Percentiles rank a stretch among this genome's conserved stretches.
phyloP scores from a whole-genome alignment of 2,797 vertebrate species.

The Champsocephalus esox region DNA sequence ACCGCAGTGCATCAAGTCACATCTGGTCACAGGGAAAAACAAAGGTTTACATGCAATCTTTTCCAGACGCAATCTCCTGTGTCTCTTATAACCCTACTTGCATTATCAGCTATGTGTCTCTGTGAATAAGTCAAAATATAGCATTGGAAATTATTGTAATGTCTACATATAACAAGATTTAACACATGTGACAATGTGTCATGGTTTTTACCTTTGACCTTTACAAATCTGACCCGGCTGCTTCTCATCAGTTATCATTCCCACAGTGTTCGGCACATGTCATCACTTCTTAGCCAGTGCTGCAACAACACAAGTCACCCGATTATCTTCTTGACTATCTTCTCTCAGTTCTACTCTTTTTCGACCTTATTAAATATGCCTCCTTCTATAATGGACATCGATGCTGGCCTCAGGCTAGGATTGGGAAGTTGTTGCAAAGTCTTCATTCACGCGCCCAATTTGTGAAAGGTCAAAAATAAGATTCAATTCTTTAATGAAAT shows the following conservation, averaged over 20 bases:
- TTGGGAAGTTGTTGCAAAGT: slow-evolving; percentile 4
- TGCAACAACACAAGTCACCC: slow-evolving; percentile 21
- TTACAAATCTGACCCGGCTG: slow-evolving; percentile 15
- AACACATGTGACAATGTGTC: background rate
- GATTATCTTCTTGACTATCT: slow-evolving; percentile 29
- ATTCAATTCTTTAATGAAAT: slow-evolving; percentile 14
- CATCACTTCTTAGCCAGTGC: slow-evolving; percentile 4
- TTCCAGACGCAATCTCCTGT: background rate
- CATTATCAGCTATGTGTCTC: background rate
- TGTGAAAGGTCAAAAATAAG: slow-evolving; percentile 10
- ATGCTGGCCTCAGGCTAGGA: background rate
- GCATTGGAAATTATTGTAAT: background rate
- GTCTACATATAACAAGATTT: background rate
- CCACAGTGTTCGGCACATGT: slow-evolving; percentile 24
- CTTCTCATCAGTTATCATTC: slow-evolving; percentile 16
- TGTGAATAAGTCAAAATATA: background rate
- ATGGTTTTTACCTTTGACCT: slow-evolving; percentile 36
- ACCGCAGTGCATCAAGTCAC: slow-evolving; percentile 21
- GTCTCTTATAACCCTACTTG: background rate
- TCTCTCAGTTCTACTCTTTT: slow-evolving; percentile 25
- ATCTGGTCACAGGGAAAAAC: slow-evolving; percentile 21
- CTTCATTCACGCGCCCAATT: background rate
- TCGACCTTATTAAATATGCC: slow-evolving; percentile 45
- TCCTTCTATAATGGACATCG: slow-evolving; percentile 7
- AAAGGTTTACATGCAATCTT: slow-evolving; percentile 14